Evolutionary conservation across 1,140 invertebrate species (phyloP).

Genomic region (Luehdorfia chinensis): DNA sequence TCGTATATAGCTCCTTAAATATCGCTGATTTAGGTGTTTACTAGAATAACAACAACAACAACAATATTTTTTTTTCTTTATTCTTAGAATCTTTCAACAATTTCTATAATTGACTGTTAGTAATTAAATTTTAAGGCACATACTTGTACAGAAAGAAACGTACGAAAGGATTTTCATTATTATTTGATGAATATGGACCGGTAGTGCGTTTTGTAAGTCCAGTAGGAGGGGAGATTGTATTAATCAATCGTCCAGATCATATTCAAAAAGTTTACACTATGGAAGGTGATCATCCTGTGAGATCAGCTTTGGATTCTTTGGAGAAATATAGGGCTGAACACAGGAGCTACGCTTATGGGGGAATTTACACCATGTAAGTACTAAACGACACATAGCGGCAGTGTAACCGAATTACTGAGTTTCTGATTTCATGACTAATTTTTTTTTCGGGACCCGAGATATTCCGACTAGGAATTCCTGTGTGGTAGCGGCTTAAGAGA

Average conservation of each 20-base stretch:
- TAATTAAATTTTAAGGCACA: constrained; percentile 60
- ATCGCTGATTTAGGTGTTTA: not conserved
- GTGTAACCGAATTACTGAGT: too few species aligned
- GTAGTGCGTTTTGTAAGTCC: constrained; percentile 80
- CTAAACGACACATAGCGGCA: too few species aligned
- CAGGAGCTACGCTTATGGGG: constrained; percentile 74
- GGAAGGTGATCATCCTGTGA: constrained; percentile 77
- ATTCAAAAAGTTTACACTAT: constrained; percentile 79
- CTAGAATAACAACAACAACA: not conserved
- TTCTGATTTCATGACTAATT: too few species aligned
- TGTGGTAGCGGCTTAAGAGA: too few species aligned
- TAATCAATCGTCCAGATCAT: constrained; percentile 80
- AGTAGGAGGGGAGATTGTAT: constrained; percentile 78
- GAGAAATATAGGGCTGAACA: constrained; percentile 79
- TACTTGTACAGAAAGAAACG: constrained; percentile 57
- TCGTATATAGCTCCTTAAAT: too few species aligned
- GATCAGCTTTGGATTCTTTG: constrained; percentile 79
- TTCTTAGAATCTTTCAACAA: too few species aligned
- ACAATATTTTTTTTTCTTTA: too few species aligned
- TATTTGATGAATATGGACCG: constrained; percentile 81
- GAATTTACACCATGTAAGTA: constrained; percentile 78
- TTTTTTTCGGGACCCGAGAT: too few species aligned
- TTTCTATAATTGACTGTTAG: too few species aligned
- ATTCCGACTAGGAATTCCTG: too few species aligned
- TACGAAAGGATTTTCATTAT: constrained; percentile 65